Percentiles rank a stretch among this genome's conserved stretches.
phyloP scores from a whole-genome alignment of 2,888 invertebrate genomes.

The Pharmacophagus antenor region DNA sequence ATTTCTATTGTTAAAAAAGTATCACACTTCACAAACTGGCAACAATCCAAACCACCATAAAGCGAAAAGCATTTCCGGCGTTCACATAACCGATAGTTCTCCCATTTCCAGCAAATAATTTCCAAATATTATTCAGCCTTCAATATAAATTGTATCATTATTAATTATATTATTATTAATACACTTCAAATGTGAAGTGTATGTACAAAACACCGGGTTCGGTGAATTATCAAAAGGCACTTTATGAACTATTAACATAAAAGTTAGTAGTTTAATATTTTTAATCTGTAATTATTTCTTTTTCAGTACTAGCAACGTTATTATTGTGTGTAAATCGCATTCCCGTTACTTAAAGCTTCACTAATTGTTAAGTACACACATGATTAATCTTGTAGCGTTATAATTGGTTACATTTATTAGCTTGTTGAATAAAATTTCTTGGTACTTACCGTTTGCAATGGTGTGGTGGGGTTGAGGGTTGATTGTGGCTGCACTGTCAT shows the following conservation, averaged over 20 bases:
- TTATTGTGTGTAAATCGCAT: neutral
- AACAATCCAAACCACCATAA: constrained; percentile 4
- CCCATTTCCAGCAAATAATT: too few species aligned
- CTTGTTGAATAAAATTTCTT: neutral
- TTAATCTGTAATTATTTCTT: neutral
- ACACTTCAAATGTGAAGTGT: too few species aligned
- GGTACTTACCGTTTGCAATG: constrained; percentile 60
- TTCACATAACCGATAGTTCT: constrained; percentile 1
- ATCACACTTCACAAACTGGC: constrained; percentile 4
- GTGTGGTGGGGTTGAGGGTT: constrained; percentile 48
- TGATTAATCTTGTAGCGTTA: too few species aligned
- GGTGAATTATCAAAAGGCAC: too few species aligned
- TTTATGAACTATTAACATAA: neutral
- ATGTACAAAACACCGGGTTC: too few species aligned
- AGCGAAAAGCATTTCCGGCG: constrained; percentile 3
- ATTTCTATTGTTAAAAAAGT: neutral
- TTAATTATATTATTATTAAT: too few species aligned
- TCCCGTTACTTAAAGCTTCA: neutral
- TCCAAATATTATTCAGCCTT: too few species aligned
- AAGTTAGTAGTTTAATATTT: neutral
- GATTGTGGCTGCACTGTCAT: constrained; percentile 60
- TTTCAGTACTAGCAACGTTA: neutral
- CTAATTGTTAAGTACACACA: neutral
- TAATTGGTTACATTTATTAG: neutral
- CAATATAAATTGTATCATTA: too few species aligned